Base-by-base conservation (phyloP, 2,888 invertebrate genomes). In the Cabera pusaria region DNA sequence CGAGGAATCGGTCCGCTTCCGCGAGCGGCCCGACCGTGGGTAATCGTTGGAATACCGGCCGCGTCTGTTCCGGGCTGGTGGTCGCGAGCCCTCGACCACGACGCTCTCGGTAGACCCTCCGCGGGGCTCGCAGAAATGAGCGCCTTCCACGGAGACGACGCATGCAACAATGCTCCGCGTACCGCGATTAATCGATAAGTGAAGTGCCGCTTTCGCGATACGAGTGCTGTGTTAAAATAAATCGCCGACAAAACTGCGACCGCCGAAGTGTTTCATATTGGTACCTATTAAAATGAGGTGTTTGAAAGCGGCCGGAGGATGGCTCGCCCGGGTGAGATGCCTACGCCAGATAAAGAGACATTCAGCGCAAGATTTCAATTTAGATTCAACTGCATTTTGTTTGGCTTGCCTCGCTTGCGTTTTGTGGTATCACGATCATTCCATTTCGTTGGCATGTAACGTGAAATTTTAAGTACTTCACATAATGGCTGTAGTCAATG, bases 301-400 rank as follows among this genome's bases (percentile, higher is more conserved):
- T 64, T 82, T 88, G 73, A 85, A 80, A 81, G 76, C 78, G 52
- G 86, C 88, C 45, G 80, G 88, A 78, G 87, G 84, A 80, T 88
- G 87, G 88, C 76, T 87, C 55, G 78, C 87, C 59, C 84, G 88
- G 86, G 88, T 88, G 79, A 85, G 87, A 85, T 80, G 59, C 66
- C 63, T 73, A 60, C 64, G 61, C 66, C 56, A 68, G 81, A 84
- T 83, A 78, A 64, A 64, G 53, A 59, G 64, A 76, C 76, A 75
- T 72, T 72, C 75, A 62, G 62, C 63, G 57, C 64, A 63, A 81
- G 83, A 86, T 85, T 83, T 82, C 76, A 79, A 85, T 83, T 84
- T 77, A 84, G 80, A 85, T 84, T 68, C 63, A 55, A 44, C 58
- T 76, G 72, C 63, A 69, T 74, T 77, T 73, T 74, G 63, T 77